Base-by-base conservation (phyloP, 1,140 invertebrate species). In the Diorhabda sublineata region DNA sequence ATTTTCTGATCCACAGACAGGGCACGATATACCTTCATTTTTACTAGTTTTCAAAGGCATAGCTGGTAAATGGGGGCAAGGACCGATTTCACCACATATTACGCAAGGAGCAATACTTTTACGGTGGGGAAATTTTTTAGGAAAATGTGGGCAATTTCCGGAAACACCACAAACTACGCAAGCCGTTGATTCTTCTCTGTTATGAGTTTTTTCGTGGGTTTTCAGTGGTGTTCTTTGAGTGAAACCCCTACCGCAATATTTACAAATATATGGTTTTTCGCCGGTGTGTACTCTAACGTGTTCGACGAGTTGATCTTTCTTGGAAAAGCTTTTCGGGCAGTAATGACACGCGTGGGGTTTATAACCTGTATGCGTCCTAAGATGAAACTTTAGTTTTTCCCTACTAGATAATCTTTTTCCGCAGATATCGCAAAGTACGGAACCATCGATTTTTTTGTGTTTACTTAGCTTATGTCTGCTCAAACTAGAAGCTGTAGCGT, bases 211-310 rank as follows among this genome's bases (percentile, higher is more conserved):
- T 63, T 79, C 77, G 66, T 85, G 84, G 3, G 89, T 89, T 45
- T 87, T 84, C n/a, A 90, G 77, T 2, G 83, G 83, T 8, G 88
- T 90, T 4, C 91, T 87, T 81, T 94, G 92, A 0, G 90, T 91
- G 80, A 95, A 95, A 4, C 89, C 84, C 77, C 92, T 88, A 7
- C 89, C 86, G 80, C 92, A 95, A 67, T 85, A 83, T 71, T 84
- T 84, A 78, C 90, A 90, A 56, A 85, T 84, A 76, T 87, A 88
- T 11, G 88, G 88, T 76, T 87, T 86, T 74, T 89, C 87, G 0
- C 87, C 87, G 1, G 86, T 88, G 79, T 89, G 88, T 9, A 87
- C 85, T 42, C 87, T 82, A 75, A 87, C 84, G 77, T 89, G 88
- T 59, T 87, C 82, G 43, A 84, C 86, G 52, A 89, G 76, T 72